These are phyloP conservation scores for Leptopilina myrica DNA, from an alignment of 2,888 invertebrate genomes.

Conservation along the genomic window DNA sequence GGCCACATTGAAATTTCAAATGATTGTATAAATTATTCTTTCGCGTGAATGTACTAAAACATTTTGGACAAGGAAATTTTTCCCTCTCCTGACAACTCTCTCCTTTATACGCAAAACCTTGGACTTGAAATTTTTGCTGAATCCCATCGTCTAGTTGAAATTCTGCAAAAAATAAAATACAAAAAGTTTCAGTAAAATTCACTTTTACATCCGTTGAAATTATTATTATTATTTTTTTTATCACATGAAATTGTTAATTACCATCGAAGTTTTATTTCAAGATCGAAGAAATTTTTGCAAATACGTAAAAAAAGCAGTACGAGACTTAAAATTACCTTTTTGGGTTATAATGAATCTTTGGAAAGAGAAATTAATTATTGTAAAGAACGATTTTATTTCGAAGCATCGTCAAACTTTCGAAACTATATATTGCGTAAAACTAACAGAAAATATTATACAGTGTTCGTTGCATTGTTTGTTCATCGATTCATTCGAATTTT, in stretches of 20 bases:
- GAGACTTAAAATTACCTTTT: not conserved
- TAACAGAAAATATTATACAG: too few relatives aligned
- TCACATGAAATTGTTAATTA: too few relatives aligned
- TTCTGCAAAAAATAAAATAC: slow-evolving; percentile 32
- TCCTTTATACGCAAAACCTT: not conserved
- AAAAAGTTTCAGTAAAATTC: slow-evolving; percentile 17
- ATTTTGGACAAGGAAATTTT: slow-evolving; percentile 68
- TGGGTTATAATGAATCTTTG: not conserved
- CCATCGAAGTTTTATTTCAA: not conserved
- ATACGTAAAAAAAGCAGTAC: slow-evolving; percentile 24
- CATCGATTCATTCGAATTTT: too few relatives aligned
- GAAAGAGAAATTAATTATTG: not conserved
- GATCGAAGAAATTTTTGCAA: not conserved
- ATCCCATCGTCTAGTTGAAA: not conserved
- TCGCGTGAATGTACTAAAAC: slow-evolving; percentile 69
- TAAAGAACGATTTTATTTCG: not conserved
- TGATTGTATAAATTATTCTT: slow-evolving; percentile 72
- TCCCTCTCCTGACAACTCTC: slow-evolving; percentile 22
- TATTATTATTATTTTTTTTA: too few relatives aligned
- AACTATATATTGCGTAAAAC: too few relatives aligned
- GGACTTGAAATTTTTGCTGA: not conserved
- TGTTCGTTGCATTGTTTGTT: too few relatives aligned
- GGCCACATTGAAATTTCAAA: slow-evolving; percentile 73
- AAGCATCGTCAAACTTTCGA: too few relatives aligned
- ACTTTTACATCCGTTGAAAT: slow-evolving; percentile 38